Conservation (phyloP, 2,888 invertebrate genomes). For the Leucania comma region DNA sequence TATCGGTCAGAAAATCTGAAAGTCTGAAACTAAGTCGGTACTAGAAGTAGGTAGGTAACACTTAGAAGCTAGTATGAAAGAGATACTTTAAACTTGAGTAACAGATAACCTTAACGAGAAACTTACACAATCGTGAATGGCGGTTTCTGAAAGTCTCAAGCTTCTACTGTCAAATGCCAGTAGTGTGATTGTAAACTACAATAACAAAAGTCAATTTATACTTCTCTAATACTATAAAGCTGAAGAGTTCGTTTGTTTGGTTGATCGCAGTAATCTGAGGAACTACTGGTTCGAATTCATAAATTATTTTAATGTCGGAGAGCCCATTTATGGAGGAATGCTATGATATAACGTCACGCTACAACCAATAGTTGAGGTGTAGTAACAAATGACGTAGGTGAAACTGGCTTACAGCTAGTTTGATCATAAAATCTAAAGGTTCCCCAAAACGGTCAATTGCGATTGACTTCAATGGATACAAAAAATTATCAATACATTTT, state of each 20-base stretch:
- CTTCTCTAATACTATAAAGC: too few relatives aligned
- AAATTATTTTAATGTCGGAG: too few relatives aligned
- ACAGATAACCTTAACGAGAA: constrained; percentile 32
- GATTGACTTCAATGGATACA: too few relatives aligned
- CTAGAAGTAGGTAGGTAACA: constrained; percentile 1
- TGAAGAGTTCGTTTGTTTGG: too few relatives aligned
- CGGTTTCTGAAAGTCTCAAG: constrained; percentile 21
- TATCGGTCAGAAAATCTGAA: constrained; percentile 37
- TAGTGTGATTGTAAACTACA: background rate
- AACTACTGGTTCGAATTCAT: too few relatives aligned
- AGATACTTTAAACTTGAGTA: background rate
- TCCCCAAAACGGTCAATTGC: too few relatives aligned
- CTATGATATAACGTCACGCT: too few relatives aligned
- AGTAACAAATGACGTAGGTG: too few relatives aligned
- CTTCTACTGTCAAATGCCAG: constrained; percentile 10
- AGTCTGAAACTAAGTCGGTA: constrained; percentile 15
- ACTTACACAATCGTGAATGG: background rate
- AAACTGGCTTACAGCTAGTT: background rate
- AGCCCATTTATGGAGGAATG: too few relatives aligned
- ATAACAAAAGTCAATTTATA: background rate
- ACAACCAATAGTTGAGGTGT: too few relatives aligned
- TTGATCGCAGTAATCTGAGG: too few relatives aligned
- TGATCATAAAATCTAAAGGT: background rate
- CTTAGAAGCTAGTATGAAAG: background rate
- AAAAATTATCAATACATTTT: too few relatives aligned